Conservation (phyloP, 2,888 invertebrate species). For the Dioctria rufipes region DNA sequence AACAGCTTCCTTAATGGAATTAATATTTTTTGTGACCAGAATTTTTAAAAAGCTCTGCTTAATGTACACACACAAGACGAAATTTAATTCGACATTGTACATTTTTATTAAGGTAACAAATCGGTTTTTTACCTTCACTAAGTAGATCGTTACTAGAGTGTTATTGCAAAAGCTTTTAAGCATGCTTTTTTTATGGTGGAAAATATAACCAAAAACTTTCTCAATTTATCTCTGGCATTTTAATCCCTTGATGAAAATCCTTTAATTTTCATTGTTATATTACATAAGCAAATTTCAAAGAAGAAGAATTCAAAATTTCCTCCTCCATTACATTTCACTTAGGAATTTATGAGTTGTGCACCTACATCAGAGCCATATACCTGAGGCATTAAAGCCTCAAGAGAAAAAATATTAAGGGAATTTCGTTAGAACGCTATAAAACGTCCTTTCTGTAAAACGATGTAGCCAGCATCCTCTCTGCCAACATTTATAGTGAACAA, state of each 20-base stretch:
- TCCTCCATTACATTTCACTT: slow-evolving; percentile 18
- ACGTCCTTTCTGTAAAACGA: background rate
- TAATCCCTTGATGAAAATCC: slow-evolving; percentile 14
- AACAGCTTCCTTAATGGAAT: no score
- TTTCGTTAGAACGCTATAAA: no score
- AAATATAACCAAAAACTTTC: background rate
- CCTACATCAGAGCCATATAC: background rate
- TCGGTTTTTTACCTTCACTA: no score
- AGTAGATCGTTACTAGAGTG: no score
- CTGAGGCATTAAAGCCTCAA: slow-evolving; percentile 10
- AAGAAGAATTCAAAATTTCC: background rate
- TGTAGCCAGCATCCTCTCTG: background rate
- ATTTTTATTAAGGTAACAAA: no score
- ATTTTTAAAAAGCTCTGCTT: no score
- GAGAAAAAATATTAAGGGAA: slow-evolving; percentile 8
- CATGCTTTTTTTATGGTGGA: no score
- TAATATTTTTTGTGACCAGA: no score
- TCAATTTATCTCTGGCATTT: slow-evolving; percentile 23
- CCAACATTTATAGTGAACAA: slow-evolving; percentile 15
- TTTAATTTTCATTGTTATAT: slow-evolving; percentile 21
- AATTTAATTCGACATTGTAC: no score
- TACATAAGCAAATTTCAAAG: slow-evolving; percentile 28
- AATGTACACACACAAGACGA: no score
- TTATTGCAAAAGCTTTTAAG: no score
- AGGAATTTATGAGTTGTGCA: slow-evolving; percentile 35